Base-by-base conservation (phyloP, 2,113 vertebrate genomes). In the Melanocharis versteri region DNA sequence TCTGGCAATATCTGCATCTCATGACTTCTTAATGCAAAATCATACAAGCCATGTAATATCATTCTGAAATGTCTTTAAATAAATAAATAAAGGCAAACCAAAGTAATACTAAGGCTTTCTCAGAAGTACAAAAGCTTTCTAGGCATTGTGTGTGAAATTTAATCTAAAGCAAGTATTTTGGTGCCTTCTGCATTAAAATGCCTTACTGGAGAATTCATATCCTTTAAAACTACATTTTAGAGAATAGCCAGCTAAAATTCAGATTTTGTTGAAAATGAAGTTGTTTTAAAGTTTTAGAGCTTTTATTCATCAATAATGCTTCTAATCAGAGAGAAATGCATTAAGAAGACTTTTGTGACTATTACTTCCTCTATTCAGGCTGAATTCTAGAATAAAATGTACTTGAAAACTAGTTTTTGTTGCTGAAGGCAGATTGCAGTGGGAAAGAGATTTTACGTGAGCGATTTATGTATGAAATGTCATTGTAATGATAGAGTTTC, bases 31-130 rank as follows among this genome's bases (percentile, higher is more conserved):
- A 44, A 22, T 40, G 35, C 27, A 84, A 40, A 83, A 40, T 27
- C 1, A 5, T 58, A 21, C 6, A 22, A 16, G 31, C 9, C 7
- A 12, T 3, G 1, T 47, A 37, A 78, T 10, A 8, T 28, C 0
- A 13, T 57, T 86, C 45, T 80, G 16, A 62, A 60, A 53, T 62
- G 13, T 37, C 44, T 90, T n/a, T 10, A 3, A 73, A 57, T 39
- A 51, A 37, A 31, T 14, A 44, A 65, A 37, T n/a, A 80, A 75
- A 45, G 5, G 28, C 9, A 70, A 83, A 53, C n/a, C 9, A 44
- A 68, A 68, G 10, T 22, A 81, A 51, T 42, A 30, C 9, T 13
- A 68, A 48, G 21, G 6, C 4, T 45, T 81, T 47, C 20, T 70
- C 21, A 66, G 45, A 91, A 78, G 35, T 58, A 31, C 14, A 37